These are phyloP conservation scores for Polypterus bichir DNA, from an alignment of 2,113 vertebrate species.

Conservation along the genomic window DNA sequence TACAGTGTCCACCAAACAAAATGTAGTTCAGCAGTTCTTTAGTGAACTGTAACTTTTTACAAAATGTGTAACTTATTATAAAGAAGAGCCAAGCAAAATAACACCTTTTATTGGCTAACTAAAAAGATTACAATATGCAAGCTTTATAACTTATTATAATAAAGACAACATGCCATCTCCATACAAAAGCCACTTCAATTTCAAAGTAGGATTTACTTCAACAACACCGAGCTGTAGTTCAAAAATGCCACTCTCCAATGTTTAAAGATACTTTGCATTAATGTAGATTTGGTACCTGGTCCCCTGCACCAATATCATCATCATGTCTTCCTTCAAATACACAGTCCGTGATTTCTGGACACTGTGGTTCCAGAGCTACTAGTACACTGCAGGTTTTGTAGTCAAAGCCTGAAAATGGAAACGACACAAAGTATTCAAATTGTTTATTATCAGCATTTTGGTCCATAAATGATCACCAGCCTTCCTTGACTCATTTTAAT, in stretches of 20 bases:
- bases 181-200: background rate
- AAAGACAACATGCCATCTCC: background rate
- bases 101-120: too few relatives aligned
- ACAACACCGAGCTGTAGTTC: background rate
- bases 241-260: background rate
- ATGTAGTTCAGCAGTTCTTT: background rate
- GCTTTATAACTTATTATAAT: background rate
- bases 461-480: too few relatives aligned
- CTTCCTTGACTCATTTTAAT: too few relatives aligned
- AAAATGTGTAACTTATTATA: too few relatives aligned
- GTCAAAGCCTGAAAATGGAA: conserved; percentile 41
- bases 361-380: conserved; percentile 48
- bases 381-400: conserved; percentile 57
- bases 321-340: conserved; percentile 43
- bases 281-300: conserved; percentile 34
- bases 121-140: too few relatives aligned
- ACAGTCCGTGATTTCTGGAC: conserved; percentile 42
- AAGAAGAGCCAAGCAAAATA: too few relatives aligned
- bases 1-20: too few relatives aligned
- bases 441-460: too few relatives aligned
- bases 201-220: background rate
- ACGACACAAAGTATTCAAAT: too few relatives aligned
- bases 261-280: background rate
- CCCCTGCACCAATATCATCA: conserved; percentile 52
- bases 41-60: too few relatives aligned